Base-by-base conservation (phyloP, 2,888 invertebrate species). In the Drosophila nr. perissopoda region DNA sequence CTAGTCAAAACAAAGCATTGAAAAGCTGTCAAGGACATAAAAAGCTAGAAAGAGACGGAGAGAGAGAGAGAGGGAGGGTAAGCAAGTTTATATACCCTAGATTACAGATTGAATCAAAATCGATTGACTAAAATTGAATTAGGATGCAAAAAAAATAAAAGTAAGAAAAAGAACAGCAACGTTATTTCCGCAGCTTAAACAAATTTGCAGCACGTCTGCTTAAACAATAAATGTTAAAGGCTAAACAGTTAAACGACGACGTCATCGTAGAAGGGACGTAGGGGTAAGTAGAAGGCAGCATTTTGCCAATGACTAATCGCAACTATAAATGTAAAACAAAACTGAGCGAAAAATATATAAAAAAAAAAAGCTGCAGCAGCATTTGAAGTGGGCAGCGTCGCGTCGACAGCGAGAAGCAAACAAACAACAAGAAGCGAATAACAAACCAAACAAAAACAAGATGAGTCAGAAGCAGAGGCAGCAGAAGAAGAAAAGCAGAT, bases 251-350 rank as follows among this genome's bases (percentile, higher is more conserved):
- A 65, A 63, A 67, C 58, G 31, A 31, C 38, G 51, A 48, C 61
- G 58, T 48, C 64, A 53, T 64, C 64, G 34, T 57, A 48, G 56
- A 59, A 51, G 48, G 33, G 18, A 57, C 36, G 56, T 36, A 51
- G 59, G 57, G 66, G 48, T 77, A 82, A 75, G 70, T 66, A 77
- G 82, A 73, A 76, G 82, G 82, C 85, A 81, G 77, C 71, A 82
- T 69, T 70, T 76, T 76, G 67, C 66, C 79, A 84, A 74, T 87
- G 82, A 82, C 82, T 82, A 84, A 87, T 79, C 81, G 52, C 72
- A 65, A 54, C 79, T 46, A 46, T 46, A 74, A 70, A 77, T 77
- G 51, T 36, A 59, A 64, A 53, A 48, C 36, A 61, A 49, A 69
- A 46, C 36, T 53, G 42, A 25, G 53, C 16, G 18, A 3, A 25